Evolutionary conservation across 2,888 invertebrate species (phyloP).

Genomic region (Orthosia incerta): DNA sequence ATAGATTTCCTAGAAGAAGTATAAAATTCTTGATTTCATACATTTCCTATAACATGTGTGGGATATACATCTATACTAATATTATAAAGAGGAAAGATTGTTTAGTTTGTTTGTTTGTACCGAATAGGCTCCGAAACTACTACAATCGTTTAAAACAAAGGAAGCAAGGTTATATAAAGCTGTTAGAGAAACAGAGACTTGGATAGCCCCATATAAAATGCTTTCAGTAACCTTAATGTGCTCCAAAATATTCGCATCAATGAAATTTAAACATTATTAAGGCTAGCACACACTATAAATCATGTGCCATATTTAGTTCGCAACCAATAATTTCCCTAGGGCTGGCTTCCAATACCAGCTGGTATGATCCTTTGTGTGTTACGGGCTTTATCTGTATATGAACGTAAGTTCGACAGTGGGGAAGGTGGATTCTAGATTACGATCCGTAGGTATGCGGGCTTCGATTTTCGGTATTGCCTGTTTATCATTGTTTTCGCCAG

Average conservation of each 20-base stretch:
- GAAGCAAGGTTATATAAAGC: too few species aligned
- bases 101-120: too few species aligned
- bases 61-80: too few species aligned
- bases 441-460: background rate
- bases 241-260: conserved; percentile 38
- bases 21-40: too few species aligned
- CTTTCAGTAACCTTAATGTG: conserved; percentile 1
- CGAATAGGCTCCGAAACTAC: too few species aligned
- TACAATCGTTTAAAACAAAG: too few species aligned
- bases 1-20: too few species aligned
- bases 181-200: background rate
- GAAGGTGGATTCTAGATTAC: conserved; percentile 3
- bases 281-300: conserved; percentile 58
- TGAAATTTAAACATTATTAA: conserved; percentile 51
- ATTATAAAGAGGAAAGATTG: too few species aligned
- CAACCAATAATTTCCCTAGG: conserved; percentile 66
- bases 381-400: conserved; percentile 32
- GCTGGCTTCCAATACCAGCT: conserved; percentile 49
- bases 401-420: conserved; percentile 13
- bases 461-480: background rate
- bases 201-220: background rate
- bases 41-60: too few species aligned
- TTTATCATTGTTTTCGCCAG: too few species aligned
- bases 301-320: conserved; percentile 65
- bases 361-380: conserved; percentile 58